These are phyloP conservation scores for Phrixothrix hirtus DNA, from an alignment of 2,888 invertebrate species.

Conservation along the genomic window DNA sequence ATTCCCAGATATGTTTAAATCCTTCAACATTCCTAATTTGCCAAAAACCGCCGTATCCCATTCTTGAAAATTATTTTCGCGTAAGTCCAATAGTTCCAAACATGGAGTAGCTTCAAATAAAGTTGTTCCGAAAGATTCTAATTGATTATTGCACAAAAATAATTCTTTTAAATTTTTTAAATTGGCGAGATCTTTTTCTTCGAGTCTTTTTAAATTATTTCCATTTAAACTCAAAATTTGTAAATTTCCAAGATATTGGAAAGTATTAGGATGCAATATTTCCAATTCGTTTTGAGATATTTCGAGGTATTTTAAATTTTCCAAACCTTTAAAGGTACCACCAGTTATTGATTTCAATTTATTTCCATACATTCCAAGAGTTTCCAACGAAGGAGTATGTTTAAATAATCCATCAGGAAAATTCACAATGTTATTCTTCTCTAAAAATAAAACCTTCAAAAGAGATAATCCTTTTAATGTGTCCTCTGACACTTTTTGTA, in stretches of 20 bases:
- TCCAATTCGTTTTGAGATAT: neutral
- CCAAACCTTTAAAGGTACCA: neutral
- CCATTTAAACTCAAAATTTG: neutral
- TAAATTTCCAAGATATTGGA: neutral
- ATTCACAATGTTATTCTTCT: neutral
- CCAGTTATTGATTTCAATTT: neutral
- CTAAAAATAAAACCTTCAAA: neutral
- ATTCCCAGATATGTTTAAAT: neutral
- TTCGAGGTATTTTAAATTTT: neutral
- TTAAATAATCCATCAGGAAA: neutral
- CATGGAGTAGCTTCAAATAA: neutral
- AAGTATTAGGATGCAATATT: neutral
- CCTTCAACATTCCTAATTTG: neutral
- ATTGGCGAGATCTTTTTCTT: neutral
- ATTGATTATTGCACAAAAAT: neutral
- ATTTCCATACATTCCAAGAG: neutral
- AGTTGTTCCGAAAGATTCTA: neutral
- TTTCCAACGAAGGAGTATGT: neutral
- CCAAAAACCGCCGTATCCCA: neutral
- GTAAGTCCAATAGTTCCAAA: neutral
- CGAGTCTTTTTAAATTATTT: neutral
- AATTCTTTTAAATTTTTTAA: neutral
- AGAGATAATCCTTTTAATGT: neutral
- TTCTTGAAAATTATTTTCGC: neutral
- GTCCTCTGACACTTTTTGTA: neutral